Conservation (phyloP, 1,140 invertebrate genomes). For the Luehdorfia chinensis region DNA sequence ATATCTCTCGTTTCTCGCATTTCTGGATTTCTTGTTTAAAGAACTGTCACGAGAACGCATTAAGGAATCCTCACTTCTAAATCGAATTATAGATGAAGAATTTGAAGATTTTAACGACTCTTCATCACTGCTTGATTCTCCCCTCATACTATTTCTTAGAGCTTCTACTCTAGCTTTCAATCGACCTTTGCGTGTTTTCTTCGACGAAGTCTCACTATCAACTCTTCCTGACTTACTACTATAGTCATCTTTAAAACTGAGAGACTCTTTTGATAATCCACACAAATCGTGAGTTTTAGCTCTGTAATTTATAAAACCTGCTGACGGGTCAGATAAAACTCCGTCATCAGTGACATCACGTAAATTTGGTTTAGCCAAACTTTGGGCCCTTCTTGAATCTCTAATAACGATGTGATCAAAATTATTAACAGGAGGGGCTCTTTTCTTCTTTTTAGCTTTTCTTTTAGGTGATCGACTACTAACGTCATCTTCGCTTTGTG, state of each 20-base stretch:
- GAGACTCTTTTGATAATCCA: slow-evolving; percentile 54
- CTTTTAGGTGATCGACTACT: slow-evolving; percentile 70
- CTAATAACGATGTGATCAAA: slow-evolving; percentile 78
- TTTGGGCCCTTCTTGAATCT: slow-evolving; percentile 68
- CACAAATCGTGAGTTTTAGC: slow-evolving; percentile 56
- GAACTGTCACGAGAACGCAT: slow-evolving; percentile 78
- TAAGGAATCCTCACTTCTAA: slow-evolving; percentile 82
- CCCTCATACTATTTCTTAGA: slow-evolving; percentile 78
- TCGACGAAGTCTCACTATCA: slow-evolving; percentile 73
- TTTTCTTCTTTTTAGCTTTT: slow-evolving; percentile 69
- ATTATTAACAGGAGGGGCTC: slow-evolving; percentile 52
- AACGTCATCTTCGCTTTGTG: slow-evolving; percentile 79
- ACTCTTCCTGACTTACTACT: slow-evolving; percentile 60
- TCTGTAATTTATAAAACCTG: slow-evolving; percentile 71
- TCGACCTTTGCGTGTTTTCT: slow-evolving; percentile 77
- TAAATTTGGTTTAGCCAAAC: slow-evolving; percentile 58
- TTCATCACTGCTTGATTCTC: slow-evolving; percentile 86
- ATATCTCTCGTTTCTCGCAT: slow-evolving; percentile 87
- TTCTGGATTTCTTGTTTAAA: slow-evolving; percentile 74
- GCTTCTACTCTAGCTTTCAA: slow-evolving; percentile 82
- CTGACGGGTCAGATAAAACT: slow-evolving; percentile 74
- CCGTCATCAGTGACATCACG: slow-evolving; percentile 74
- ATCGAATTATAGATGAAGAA: slow-evolving; percentile 80
- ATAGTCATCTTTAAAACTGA: slow-evolving; percentile 56
- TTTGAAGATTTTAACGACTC: slow-evolving; percentile 81